Base-by-base conservation (phyloP, 2,797 vertebrate species). In the Borostomias antarcticus region DNA sequence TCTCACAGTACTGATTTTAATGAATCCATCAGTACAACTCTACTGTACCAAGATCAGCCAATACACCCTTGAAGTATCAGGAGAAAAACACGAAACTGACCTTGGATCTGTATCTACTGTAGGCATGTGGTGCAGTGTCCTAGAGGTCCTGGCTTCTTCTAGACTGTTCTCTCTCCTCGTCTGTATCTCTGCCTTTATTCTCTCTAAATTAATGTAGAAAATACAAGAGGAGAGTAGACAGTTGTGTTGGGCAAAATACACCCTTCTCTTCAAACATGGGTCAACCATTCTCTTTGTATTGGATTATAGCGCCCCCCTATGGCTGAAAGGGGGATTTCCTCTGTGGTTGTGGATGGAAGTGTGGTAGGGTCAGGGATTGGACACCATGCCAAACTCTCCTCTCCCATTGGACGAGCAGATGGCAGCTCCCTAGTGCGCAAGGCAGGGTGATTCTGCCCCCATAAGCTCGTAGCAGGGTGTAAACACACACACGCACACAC, bases 321-420 rank as follows among this genome's bases (percentile, higher is more conserved):
- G 88, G 86, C 62, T 4, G 10, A 13, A 0, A 2, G 2, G 0
- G 0, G 50, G 35, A 11, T 69, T 29, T 33, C 13, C 71, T 86
- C 56, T 67, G 43, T 30, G 66, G 58, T 35, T 48, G 33, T 25
- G 54, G 73, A 43, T 69, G 48, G 63, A 33, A 81, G 66, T 48
- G 69, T 64, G 66, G 62, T 84, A 72, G 84, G 85, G 80, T 87
- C 84, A 83, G 68, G 60, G 76, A 62, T 64, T 62, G 70, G 78
- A 80, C 50, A 52, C 26, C 0, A 54, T 81, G 86, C 88, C 88
- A 89, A 85, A 82, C 60, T 66, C 63, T 79, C 78, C 76, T 77
- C 80, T 78, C 58, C 80, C 81, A 66, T 58, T 82, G 70, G 72
- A 77, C 68, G 77, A 87, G 84, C 90, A 91, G 90, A 87, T 89